Evolutionary conservation across 2,888 invertebrate species (phyloP), one percentile per base, ranked within the genome.

Genomic region (Drosophila falleni): DNA sequence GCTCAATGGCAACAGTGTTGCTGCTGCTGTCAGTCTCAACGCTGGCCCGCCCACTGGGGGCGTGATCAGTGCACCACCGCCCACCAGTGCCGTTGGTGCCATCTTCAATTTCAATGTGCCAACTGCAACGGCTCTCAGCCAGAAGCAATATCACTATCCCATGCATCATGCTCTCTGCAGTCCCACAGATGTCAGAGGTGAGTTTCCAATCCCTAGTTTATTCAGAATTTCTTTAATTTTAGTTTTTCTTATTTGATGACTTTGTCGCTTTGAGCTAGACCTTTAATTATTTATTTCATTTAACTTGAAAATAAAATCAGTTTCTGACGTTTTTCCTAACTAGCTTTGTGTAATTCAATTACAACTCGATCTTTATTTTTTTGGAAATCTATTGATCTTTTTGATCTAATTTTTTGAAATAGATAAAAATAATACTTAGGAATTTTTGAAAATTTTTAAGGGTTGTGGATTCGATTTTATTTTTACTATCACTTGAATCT

Each of bases 71-170:
- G 87, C 83, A 8, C 78, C 83, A 13, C 56, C 83, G 11, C 78
- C 83, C 8, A 80, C 63, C 50, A 90, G 74, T 29, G 69, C 69
- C 5, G 86, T 87, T 42, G 87, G 87, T 10, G 69, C 79, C 58
- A 89, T 92, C 54, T 92, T 93, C 62, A 93, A 92, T 61, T 92
- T 93, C 75, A 92, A 92, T 86, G 90, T 92, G 81, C 92, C 92
- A 85, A 89, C 89, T 60, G 87, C 88, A 19, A 89, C 86, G 71
- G 87, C 73, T 50, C 74, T 79, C n/a, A 89, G 86, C 76, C 90
- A 90, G 54, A 89, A 90, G 76, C 90, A 90, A 73, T 88, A 78
- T 49, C 87, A 86, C 61, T 82, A 83, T 64, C 74, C 81, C 29
- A 76, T 90, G 59, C 88, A 78, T 51, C 88, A 90, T 65, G 61